phyloP scores from a whole-genome alignment of 2,113 vertebrate genomes.

The Ceyx cyanopectus region DNA sequence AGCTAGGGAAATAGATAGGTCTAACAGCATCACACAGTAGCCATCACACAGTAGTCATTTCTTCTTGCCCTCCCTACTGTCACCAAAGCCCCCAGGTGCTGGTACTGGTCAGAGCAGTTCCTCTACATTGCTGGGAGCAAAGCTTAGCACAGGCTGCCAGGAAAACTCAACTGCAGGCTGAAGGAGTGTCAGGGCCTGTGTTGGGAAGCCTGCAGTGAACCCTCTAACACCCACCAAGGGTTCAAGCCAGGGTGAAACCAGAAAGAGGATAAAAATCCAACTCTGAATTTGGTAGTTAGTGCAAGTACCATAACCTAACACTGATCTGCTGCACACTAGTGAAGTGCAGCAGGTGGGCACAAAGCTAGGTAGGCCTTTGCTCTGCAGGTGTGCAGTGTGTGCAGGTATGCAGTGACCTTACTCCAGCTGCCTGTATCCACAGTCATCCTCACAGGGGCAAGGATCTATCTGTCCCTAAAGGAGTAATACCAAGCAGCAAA shows the following conservation, averaged over 20 bases:
- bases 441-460: not conserved
- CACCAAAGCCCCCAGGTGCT: fast-evolving
- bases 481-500: not conserved
- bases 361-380: not conserved
- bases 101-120: not conserved
- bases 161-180: not conserved
- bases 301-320: fast-evolving
- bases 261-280: not conserved
- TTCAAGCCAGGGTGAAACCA: not conserved
- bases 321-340: not conserved
- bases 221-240: fast-evolving
- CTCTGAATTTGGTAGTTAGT: not conserved
- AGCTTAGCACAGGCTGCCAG: not conserved
- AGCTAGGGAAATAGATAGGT: not conserved
- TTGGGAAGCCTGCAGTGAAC: not conserved
- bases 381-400: not conserved
- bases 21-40: not conserved
- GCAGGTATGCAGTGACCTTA: not conserved
- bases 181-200: not conserved
- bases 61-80: not conserved
- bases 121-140: not conserved
- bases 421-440: not conserved
- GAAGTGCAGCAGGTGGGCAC: not conserved
- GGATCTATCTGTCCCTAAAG: not conserved
- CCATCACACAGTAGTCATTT: not conserved